These are phyloP conservation scores for Neosilurus hyrtlii DNA, from an alignment of 2,797 vertebrate species.

Conservation along the genomic window DNA sequence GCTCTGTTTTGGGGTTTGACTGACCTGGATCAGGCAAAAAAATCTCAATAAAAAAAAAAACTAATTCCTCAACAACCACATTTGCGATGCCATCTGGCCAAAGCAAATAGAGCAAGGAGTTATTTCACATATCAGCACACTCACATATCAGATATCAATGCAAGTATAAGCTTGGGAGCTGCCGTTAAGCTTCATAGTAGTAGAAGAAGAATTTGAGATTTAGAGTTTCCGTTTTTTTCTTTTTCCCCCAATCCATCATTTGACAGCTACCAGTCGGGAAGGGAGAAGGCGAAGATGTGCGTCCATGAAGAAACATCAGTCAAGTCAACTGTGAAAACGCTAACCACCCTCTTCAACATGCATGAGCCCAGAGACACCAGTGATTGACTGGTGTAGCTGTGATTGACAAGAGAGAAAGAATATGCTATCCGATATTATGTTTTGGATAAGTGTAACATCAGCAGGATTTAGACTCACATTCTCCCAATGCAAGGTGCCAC, in stretches of 20 bases:
- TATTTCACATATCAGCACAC: conserved; percentile 31
- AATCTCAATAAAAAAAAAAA: conserved; percentile 5
- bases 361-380: neutral
- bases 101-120: conserved; percentile 31
- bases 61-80: conserved; percentile 1
- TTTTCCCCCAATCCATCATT: neutral
- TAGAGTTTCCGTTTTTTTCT: neutral
- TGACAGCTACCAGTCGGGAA: neutral
- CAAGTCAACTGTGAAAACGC: neutral
- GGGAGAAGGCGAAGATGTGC: neutral
- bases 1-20: neutral
- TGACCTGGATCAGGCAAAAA: conserved; percentile 21
- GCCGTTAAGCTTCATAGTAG: neutral
- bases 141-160: conserved; percentile 23
- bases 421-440: neutral
- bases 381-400: neutral
- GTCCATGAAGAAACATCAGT: neutral
- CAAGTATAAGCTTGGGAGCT: neutral
- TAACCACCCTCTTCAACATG: conserved; percentile 4
- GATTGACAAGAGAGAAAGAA: neutral
- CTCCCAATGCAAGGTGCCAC: neutral
- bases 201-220: neutral
- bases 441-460: neutral
- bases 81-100: conserved; percentile 28
- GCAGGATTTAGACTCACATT: neutral